These are phyloP conservation scores for Microtus pennsylvanicus DNA, from an alignment of 2,113 vertebrate genomes.

Conservation along the genomic window DNA sequence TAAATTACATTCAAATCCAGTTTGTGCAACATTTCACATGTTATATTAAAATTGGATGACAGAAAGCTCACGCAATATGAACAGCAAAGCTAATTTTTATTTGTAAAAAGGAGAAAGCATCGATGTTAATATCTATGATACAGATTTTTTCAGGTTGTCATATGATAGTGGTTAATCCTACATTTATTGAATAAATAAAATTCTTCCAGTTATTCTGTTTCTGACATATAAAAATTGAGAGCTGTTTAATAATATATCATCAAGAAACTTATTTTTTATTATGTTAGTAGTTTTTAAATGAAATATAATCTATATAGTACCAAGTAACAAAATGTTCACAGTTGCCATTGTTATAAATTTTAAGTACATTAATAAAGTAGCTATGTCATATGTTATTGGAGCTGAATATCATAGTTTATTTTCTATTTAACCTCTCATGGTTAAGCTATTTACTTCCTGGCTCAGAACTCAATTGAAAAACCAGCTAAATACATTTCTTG, in stretches of 20 bases:
- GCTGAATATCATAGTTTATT: background rate
- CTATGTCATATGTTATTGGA: background rate
- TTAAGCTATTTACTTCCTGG: background rate
- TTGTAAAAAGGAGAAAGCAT: background rate
- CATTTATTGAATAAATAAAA: background rate
- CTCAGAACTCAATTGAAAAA: background rate
- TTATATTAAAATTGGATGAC: background rate
- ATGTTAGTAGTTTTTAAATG: background rate
- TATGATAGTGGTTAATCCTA: background rate
- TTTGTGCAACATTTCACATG: background rate
- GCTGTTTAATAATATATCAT: background rate
- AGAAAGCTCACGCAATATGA: background rate
- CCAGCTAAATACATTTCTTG: background rate
- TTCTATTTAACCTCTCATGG: background rate
- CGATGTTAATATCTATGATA: background rate
- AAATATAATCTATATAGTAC: background rate
- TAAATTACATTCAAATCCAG: background rate
- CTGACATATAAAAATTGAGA: constrained; percentile 8
- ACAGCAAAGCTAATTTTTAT: background rate
- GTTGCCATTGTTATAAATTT: background rate
- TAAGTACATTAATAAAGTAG: background rate
- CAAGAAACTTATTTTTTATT: background rate
- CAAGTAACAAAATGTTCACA: background rate
- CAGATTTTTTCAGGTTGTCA: background rate
- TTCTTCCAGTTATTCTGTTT: background rate